A percentile compares a stretch with the other conserved stretches of the same genome.
Conservation (phyloP, 2,888 invertebrate genomes). For the Drosophila setosimentum region DNA sequence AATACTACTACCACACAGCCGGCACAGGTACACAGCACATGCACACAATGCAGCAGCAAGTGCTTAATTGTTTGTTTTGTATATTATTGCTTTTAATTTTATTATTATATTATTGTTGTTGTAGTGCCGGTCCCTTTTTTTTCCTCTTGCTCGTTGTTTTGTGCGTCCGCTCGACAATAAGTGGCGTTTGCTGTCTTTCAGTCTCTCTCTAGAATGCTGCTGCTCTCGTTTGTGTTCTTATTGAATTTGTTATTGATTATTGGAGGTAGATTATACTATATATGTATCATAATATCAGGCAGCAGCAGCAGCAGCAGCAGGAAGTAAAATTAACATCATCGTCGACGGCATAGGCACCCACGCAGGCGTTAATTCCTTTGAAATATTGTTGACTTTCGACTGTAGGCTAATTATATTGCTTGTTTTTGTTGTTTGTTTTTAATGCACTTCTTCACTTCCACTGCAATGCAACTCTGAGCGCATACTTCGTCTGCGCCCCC, state of each 20-base stretch:
- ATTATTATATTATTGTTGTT: slow-evolving; percentile 18
- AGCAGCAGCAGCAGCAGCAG: slow-evolving; percentile 29
- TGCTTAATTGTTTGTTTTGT: slow-evolving; percentile 18
- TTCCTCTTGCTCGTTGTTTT: slow-evolving; percentile 16
- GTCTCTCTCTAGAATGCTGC: neutral
- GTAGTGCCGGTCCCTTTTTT: slow-evolving; percentile 26
- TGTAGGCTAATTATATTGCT: neutral
- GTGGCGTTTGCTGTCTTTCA: slow-evolving; percentile 43
- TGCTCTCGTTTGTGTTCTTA: slow-evolving; percentile 5
- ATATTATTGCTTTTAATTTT: neutral
- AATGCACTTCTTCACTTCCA: slow-evolving; percentile 32
- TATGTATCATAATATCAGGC: slow-evolving; percentile 38
- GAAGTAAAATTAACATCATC: slow-evolving; percentile 18
- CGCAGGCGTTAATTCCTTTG: neutral
- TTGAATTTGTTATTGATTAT: slow-evolving; percentile 38
- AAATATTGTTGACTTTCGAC: slow-evolving; percentile 3
- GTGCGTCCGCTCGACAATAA: slow-evolving; percentile 47
- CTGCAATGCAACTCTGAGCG: slow-evolving; percentile 9
- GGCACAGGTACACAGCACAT: slow-evolving; percentile 20
- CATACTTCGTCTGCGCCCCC: slow-evolving; percentile 12
- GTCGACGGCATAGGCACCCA: slow-evolving; percentile 17
- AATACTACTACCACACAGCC: slow-evolving; percentile 13
- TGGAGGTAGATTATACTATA: slow-evolving; percentile 63
- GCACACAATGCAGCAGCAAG: slow-evolving; percentile 27
- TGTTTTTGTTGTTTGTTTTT: slow-evolving; percentile 19